Evolutionary conservation across 2,797 vertebrate species (phyloP), one percentile per base, ranked within the genome.

Genomic region (Pantherophis vulpinus): DNA sequence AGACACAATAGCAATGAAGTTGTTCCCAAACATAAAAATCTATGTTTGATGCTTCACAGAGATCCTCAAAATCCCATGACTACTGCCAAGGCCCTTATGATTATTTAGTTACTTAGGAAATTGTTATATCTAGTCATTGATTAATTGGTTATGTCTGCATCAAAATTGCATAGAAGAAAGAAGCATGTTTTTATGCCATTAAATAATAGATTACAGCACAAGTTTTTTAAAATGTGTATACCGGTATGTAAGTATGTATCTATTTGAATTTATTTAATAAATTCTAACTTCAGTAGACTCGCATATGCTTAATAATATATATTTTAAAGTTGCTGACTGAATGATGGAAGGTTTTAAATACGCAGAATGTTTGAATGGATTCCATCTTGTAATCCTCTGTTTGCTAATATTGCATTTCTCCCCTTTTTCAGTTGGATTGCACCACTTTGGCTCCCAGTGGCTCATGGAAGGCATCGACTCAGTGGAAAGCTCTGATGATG

Each of bases 401-500:
- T n/a, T 37, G 61, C 86, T 97, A 93, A 98, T 0, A 13, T n/a
- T 96, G 32, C 95, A 11, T 96, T 56, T 95, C 18, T 95, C 3
- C 37, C 70, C 58, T 27, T 92, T 96, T 96, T 18, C 97, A 99
- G 99, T 98, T 95, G 97, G 98, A 56, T 96, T 97, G 0, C 96
- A 98, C 94, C 98, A 97, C 91, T 98, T 98, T 95, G 96, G 98
- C 63, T 87, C 98, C 94, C 98, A 98, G 93, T 98, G 98, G 98
- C 98, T 98, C 95, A 97, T 99, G 98, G 98, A 98, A 97, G 98
- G 98, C 47, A 98, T 99, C 11, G 98, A 99, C 95, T 99, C 99
- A 0, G 98, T 99, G 23, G 99, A 99, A 96, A 99, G 99, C 97
- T 99, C 99, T 0, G 99, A 99, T 93, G 99, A 99, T 94, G 99